Base-by-base conservation (phyloP, 1,140 invertebrate species). In the Sminthurides bifidus region DNA sequence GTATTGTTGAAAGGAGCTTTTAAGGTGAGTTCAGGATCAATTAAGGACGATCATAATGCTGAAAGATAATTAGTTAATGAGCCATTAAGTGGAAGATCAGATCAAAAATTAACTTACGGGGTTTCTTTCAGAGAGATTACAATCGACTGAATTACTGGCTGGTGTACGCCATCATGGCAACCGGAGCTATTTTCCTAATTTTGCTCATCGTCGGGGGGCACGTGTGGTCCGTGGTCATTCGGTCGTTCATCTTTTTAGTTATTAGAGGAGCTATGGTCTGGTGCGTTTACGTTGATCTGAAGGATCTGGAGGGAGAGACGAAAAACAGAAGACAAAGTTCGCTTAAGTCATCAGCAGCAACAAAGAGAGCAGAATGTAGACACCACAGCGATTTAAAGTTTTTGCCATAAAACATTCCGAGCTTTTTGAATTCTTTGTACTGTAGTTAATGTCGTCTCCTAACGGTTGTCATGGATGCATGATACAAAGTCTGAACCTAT, bases 221-320 rank as follows among this genome's bases (percentile, higher is more conserved):
- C 30, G 44, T 48, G 14, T 48, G 44, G 44, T 26, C 17, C 21
- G 8, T 48, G 5, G 24, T 48, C 5, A 8, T 30, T 12, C 44
- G 44, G 5, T 26, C 44, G 12, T 48, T 48, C 21, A 8, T 30
- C 27, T 48, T 48, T 19, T 4, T 48, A 12, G 10, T 10, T 30
- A 19, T 48, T 5, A 8, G 44, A 19, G 44, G 44, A 8, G 15
- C 24, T 27, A 48, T 48, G 44, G 21, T 48, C 4, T 48, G 44
- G 44, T 15, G 44, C 24, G 44, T 48, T 5, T 48, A 26, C 17
- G 44, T 48, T 23, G 44, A 48, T 27, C 5, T 48, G 44, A 48
- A 48, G 44, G 44, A 48, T 15, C 19, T 48, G 14, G 44, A 48
- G 19, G 44, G 15, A 27, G 44, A 48, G 30, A 10, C n/a, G n/a